Conservation (phyloP, 2,888 invertebrate genomes). For the Cryptus armator region DNA sequence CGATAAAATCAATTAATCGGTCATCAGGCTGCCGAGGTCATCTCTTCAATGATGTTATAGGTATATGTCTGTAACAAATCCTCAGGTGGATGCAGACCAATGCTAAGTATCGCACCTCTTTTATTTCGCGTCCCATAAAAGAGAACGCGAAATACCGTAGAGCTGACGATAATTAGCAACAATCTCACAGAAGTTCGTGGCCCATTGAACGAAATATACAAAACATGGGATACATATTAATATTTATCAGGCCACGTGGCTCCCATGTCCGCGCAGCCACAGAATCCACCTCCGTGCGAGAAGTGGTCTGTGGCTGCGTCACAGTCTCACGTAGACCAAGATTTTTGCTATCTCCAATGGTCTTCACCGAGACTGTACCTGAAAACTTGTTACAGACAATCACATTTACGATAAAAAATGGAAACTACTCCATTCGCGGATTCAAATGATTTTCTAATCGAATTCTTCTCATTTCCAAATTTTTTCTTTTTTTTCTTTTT, state of each 20-base stretch:
- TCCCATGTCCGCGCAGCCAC: slow-evolving; percentile 86
- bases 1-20: slow-evolving; percentile 77
- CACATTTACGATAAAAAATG: slow-evolving; percentile 23
- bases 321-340: slow-evolving; percentile 81
- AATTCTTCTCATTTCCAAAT: slow-evolving; percentile 20
- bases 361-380: slow-evolving; percentile 86
- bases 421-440: slow-evolving; percentile 24
- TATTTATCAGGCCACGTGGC: slow-evolving; percentile 75
- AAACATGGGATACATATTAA: background rate
- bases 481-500: slow-evolving; percentile 2
- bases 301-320: slow-evolving; percentile 87
- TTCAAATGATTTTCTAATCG: slow-evolving; percentile 6
- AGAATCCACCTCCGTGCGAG: slow-evolving; percentile 86
- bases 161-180: slow-evolving; percentile 83
- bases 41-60: slow-evolving; percentile 81
- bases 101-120: slow-evolving; percentile 82
- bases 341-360: slow-evolving; percentile 66
- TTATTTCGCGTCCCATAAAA: slow-evolving; percentile 21
- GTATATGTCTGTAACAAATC: slow-evolving; percentile 88
- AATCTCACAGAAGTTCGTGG: slow-evolving; percentile 83
- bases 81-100: slow-evolving; percentile 87
- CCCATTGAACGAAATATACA: slow-evolving; percentile 52
- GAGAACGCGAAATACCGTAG: background rate
- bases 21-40: slow-evolving; percentile 82
- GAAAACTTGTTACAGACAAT: slow-evolving; percentile 87